Conservation (phyloP, 2,888 invertebrate genomes). For the Sympetrum striolatum region DNA sequence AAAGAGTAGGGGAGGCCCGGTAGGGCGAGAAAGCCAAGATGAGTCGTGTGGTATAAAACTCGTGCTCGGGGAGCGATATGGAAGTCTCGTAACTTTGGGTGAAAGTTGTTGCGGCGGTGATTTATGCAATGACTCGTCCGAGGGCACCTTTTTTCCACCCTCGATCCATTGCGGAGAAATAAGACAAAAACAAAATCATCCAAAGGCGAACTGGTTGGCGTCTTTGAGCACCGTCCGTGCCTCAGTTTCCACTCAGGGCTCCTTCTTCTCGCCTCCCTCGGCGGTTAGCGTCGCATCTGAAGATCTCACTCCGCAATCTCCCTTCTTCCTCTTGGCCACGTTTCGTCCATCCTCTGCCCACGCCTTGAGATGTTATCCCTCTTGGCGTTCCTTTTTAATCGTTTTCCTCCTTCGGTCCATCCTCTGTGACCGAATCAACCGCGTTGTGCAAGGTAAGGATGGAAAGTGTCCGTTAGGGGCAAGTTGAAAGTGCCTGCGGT, state of each 20-base stretch:
- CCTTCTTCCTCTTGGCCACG: not conserved
- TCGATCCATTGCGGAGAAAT: not conserved
- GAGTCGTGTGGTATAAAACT: not conserved
- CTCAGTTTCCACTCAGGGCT: not conserved
- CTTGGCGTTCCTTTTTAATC: not conserved
- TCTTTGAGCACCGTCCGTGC: not conserved
- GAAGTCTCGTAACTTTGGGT: slow-evolving; percentile 33
- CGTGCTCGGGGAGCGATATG: not conserved
- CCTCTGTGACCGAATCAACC: not conserved
- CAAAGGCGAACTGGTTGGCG: not conserved
- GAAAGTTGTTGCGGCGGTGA: slow-evolving; percentile 38
- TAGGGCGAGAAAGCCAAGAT: not conserved
- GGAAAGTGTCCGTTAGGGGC: not conserved
- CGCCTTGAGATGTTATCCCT: not conserved
- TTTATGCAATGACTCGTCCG: not conserved
- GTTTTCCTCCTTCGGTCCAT: not conserved
- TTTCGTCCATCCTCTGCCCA: not conserved
- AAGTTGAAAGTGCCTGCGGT: not conserved
- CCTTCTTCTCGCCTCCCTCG: not conserved
- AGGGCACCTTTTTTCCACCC: not conserved
- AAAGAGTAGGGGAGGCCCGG: not conserved
- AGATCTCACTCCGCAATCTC: not conserved
- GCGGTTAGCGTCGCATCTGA: not conserved
- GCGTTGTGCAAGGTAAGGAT: not conserved
- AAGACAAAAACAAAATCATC: not conserved